Evolutionary conservation across 2,797 vertebrate genomes (phyloP).

Genomic region (Pelodytes ibericus): DNA sequence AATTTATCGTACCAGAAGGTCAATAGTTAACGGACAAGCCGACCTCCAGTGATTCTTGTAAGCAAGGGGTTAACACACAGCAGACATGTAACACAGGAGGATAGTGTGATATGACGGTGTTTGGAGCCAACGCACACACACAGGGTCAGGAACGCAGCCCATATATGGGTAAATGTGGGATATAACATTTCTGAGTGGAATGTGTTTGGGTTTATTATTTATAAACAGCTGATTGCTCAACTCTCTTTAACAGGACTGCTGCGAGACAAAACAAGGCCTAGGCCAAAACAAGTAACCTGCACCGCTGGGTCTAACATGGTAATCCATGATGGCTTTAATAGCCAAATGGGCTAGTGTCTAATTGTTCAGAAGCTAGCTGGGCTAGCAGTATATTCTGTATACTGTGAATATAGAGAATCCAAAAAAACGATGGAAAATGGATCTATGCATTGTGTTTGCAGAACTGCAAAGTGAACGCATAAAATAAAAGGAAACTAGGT

Average conservation of each 20-base stretch:
- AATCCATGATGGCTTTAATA: no score
- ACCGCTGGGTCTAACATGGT: no score
- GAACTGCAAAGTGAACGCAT: no score
- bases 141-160: slow-evolving; percentile 11
- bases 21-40: no score
- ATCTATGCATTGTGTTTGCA: no score
- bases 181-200: slow-evolving; percentile 25
- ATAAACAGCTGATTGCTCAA: slow-evolving; percentile 36
- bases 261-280: slow-evolving; percentile 11
- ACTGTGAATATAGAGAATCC: no score
- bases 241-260: neutral
- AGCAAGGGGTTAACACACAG: slow-evolving; percentile 9
- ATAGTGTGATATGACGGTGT: neutral
- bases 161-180: slow-evolving; percentile 26
- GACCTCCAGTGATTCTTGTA: neutral
- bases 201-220: slow-evolving; percentile 34
- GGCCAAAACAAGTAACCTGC: neutral
- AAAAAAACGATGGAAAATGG: no score
- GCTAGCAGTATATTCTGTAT: no score
- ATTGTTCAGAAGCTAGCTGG: no score
- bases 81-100: neutral
- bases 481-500: no score
- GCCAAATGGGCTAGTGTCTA: no score
- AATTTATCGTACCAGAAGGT: no score
- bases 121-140: slow-evolving; percentile 13